These are phyloP conservation scores for Pangasius krempfi DNA, from an alignment of 2,797 vertebrate genomes.

Conservation along the genomic window DNA sequence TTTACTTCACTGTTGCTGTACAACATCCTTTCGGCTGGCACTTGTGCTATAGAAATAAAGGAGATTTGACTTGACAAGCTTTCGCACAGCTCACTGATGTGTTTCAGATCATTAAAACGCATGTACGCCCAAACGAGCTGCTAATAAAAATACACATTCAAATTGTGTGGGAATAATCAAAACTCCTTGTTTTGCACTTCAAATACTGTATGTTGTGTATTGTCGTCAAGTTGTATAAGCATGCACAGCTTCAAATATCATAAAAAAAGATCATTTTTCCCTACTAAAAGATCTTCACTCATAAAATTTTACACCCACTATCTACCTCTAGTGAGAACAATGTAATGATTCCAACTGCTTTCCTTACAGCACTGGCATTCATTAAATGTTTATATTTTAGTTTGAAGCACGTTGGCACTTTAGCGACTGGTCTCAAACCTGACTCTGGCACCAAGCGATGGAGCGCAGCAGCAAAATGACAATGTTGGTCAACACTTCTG, in stretches of 20 bases:
- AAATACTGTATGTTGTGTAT: background rate
- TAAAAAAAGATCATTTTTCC: background rate
- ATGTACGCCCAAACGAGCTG: background rate
- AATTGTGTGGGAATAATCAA: background rate
- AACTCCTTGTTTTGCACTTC: background rate
- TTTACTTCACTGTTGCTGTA: background rate
- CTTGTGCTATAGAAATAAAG: background rate
- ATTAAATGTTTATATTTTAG: background rate
- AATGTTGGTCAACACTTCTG: background rate
- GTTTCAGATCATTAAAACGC: background rate
- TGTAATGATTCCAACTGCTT: background rate
- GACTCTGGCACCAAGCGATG: background rate
- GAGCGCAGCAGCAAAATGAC: background rate
- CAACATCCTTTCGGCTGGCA: background rate
- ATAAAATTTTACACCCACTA: background rate
- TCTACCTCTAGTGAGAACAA: background rate
- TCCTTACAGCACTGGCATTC: too few relatives aligned
- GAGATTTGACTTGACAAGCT: background rate
- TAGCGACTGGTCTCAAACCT: background rate
- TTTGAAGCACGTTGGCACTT: background rate
- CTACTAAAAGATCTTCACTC: background rate
- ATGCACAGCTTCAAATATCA: background rate
- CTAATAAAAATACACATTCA: background rate
- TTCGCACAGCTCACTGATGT: background rate
- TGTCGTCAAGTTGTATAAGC: background rate